Conservation (phyloP, 2,888 invertebrate genomes). For the Conops quadrifasciatus region DNA sequence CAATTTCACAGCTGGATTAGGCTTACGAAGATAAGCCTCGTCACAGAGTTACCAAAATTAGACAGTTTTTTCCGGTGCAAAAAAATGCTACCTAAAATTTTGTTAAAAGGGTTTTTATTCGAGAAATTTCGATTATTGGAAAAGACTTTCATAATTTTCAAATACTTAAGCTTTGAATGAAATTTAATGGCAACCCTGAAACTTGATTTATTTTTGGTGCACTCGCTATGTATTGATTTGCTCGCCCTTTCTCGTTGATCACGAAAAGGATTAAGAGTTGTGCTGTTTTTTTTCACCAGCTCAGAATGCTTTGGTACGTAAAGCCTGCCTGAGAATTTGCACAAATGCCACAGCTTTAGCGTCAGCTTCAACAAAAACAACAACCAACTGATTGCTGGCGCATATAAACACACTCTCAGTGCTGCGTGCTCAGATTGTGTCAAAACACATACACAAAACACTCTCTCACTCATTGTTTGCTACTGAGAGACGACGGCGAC, state of each 20-base stretch:
- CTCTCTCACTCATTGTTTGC: too few species aligned
- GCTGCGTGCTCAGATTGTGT: too few species aligned
- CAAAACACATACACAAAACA: too few species aligned
- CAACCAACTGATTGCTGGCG: not conserved
- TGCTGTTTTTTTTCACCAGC: not conserved
- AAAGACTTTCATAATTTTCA: too few species aligned
- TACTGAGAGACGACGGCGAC: not conserved
- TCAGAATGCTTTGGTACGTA: not conserved
- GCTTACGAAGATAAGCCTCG: too few species aligned
- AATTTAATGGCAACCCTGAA: not conserved
- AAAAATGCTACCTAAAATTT: too few species aligned
- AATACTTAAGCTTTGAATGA: too few species aligned
- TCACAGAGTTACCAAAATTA: too few species aligned
- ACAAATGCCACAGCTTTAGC: not conserved
- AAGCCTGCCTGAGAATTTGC: not conserved
- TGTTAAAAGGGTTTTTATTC: too few species aligned
- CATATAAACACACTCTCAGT: not conserved
- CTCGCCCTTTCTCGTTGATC: not conserved
- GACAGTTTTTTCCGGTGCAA: too few species aligned
- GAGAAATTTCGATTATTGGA: too few species aligned
- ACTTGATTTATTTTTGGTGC: not conserved
- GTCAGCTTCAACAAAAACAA: not conserved
- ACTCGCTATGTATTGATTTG: slow-evolving; percentile 6
- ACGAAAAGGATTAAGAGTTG: not conserved
- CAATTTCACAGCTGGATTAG: too few species aligned